Evolutionary conservation across 2,888 invertebrate species (phyloP).

Genomic region (Podabrus alpinus): DNA sequence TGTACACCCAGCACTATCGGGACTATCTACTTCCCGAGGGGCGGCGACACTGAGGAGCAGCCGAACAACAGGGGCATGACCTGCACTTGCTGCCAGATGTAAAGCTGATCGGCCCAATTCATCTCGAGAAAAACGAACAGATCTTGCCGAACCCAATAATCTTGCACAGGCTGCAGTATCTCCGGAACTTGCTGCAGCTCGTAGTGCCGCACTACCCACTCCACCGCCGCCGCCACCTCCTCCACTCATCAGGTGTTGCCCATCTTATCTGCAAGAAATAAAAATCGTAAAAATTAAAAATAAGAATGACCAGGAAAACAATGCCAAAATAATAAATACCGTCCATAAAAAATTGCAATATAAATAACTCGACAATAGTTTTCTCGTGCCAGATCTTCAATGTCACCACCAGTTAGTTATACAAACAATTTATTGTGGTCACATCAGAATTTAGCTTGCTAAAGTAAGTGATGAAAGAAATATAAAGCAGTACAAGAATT

Average conservation of each 20-base stretch:
- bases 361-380: constrained; percentile 15
- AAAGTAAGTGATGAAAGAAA: neutral
- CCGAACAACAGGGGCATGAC: constrained; percentile 49
- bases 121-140: constrained; percentile 53
- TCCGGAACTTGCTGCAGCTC: constrained; percentile 52
- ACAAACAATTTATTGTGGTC: neutral
- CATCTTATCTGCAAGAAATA: constrained; percentile 47
- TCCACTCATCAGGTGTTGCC: constrained; percentile 53
- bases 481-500: neutral
- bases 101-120: constrained; percentile 52
- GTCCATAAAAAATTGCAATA: constrained; percentile 4
- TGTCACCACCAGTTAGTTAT: neutral
- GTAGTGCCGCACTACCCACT: constrained; percentile 48
- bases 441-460: neutral
- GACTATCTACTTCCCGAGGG: constrained; percentile 59
- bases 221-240: constrained; percentile 36
- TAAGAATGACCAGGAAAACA: neutral
- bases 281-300: neutral
- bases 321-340: constrained; percentile 16
- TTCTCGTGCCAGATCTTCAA: neutral
- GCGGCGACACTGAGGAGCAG: constrained; percentile 52
- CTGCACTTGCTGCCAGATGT: constrained; percentile 53
- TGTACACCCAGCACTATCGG: constrained; percentile 68
- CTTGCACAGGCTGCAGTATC: constrained; percentile 50
- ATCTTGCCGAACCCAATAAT: constrained; percentile 45